Evolutionary conservation across 2,888 invertebrate genomes (phyloP).

Genomic region (Platycnemis pennipes): DNA sequence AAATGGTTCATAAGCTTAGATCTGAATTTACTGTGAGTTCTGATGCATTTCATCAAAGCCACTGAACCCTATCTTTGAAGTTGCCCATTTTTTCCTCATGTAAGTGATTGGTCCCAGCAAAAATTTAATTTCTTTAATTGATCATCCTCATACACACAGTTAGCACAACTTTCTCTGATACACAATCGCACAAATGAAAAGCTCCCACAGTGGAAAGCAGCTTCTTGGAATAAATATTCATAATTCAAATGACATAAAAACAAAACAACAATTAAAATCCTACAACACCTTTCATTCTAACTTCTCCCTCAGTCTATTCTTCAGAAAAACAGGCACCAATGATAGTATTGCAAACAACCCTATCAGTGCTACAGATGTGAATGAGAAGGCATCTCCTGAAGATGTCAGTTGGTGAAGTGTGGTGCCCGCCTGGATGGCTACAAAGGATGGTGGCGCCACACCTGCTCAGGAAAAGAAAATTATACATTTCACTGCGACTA

Average conservation of each 20-base stretch:
- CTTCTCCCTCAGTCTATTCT: slow-evolving; percentile 89
- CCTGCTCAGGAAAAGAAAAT: slow-evolving; percentile 82
- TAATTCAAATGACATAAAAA: slow-evolving; percentile 73
- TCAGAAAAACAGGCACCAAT: slow-evolving; percentile 92
- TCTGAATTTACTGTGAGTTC: neutral
- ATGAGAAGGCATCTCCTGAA: slow-evolving; percentile 92
- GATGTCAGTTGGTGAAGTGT: slow-evolving; percentile 96
- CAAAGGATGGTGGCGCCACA: slow-evolving; percentile 97
- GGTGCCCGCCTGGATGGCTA: slow-evolving; percentile 98
- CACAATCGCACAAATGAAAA: neutral
- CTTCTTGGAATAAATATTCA: slow-evolving; percentile 75
- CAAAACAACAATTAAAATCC: slow-evolving; percentile 74
- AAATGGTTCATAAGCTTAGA: neutral
- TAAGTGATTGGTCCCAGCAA: neutral
- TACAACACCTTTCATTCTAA: slow-evolving; percentile 82
- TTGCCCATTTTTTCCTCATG: neutral
- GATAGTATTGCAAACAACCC: slow-evolving; percentile 90
- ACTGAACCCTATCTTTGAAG: neutral
- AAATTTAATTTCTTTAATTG: neutral
- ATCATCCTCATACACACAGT: neutral
- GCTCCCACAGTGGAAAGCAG: neutral
- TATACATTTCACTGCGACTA: no score
- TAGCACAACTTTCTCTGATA: neutral
- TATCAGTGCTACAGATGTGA: slow-evolving; percentile 90
- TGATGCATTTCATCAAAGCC: neutral